Evolutionary conservation across 2,797 vertebrate species (phyloP), one percentile per base, ranked within the genome.

Genomic region (Sibirionetta formosa): DNA sequence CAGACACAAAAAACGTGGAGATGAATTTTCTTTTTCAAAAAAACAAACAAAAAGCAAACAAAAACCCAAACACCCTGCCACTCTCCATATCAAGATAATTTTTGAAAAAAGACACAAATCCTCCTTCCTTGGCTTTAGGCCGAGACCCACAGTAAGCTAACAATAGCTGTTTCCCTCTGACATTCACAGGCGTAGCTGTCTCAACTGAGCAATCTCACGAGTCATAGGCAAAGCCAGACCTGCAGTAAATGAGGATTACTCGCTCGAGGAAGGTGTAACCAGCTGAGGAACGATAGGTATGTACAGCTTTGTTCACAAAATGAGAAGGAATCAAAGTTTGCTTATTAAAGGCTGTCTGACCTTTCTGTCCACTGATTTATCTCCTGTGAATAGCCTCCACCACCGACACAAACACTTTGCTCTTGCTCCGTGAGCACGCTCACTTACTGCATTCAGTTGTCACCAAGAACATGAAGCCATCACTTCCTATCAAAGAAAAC

Each of bases 271-370:
- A 96, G 91, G 94, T 58, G 93, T 94, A 96, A 81, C 88, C 91
- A 51, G 76, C 70, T 58, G 42, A 95, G 48, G 94, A 94, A 96
- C 0, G 80, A 92, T 0, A 93, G 91, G 95, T 64, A 97, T 94
- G 94, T 35, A 36, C 31, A 16, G 72, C 79, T 82, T 86, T 65
- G 58, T 26, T 81, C 85, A 75, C 29, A 72, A 48, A 81, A 93
- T 1, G 38, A 88, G 61, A 82, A 85, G 54, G 54, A 89, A 93
- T 60, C 61, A 12, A 40, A 19, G 29, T 57, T 86, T 72, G 54
- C 69, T 83, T 61, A 35, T 54, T 71, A 48, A 78, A 68, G 68
- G 40, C 53, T 29, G 38, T 16, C 87, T 78, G 79, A 82, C 35
- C 54, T 54, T 86, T 70, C 69, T 16, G 48, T 29, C 69, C 70